These are phyloP conservation scores for Mustela lutreola DNA, from an alignment of 2,113 vertebrate genomes.

Conservation along the genomic window DNA sequence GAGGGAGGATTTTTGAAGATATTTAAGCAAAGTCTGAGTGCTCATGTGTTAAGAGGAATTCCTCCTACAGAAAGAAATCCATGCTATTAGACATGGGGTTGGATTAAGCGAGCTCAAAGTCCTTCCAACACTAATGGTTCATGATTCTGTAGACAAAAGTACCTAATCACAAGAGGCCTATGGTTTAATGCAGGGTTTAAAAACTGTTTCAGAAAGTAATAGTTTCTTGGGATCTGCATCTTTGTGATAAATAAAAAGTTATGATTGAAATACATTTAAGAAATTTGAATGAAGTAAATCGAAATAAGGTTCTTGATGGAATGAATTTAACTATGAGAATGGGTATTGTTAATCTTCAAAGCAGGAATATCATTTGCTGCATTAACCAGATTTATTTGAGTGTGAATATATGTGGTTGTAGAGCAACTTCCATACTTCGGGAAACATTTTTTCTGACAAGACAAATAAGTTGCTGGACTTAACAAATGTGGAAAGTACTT, in stretches of 20 bases:
- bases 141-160: constrained; percentile 34
- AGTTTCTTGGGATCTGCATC: not conserved
- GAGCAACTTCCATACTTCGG: not conserved
- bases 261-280: not conserved
- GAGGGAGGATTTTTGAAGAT: not conserved
- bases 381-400: constrained; percentile 25
- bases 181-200: not conserved
- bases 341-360: not conserved
- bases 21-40: not conserved
- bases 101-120: not conserved
- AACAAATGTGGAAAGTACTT: not conserved
- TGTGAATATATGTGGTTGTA: not conserved
- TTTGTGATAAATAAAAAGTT: constrained; percentile 38
- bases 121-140: not conserved
- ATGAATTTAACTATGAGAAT: not conserved
- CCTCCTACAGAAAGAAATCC: not conserved
- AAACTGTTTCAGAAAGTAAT: constrained; percentile 24
- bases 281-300: constrained; percentile 45
- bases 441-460: not conserved
- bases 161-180: not conserved
- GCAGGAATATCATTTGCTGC: not conserved
- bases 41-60: not conserved
- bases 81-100: not conserved
- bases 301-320: constrained; percentile 50
- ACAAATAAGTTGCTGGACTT: not conserved